These are phyloP conservation scores for Athetis lepigone DNA, from an alignment of 2,888 invertebrate species.

Conservation along the genomic window DNA sequence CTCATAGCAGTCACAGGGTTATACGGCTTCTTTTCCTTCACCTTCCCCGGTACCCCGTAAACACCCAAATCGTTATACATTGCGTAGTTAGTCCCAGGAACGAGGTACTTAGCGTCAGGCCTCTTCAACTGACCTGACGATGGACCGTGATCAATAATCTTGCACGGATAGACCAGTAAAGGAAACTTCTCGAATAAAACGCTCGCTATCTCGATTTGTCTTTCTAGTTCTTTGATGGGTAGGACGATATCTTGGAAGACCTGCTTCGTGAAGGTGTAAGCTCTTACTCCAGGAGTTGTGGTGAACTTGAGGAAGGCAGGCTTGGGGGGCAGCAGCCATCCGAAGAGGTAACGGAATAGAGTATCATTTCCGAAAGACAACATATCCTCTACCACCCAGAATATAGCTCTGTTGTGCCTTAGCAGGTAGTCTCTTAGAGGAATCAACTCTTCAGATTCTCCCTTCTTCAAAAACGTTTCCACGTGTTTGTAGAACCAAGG, in stretches of 20 bases:
- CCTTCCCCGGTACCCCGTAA: slow-evolving; percentile 92
- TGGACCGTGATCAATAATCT: slow-evolving; percentile 91
- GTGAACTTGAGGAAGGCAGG: slow-evolving; percentile 94
- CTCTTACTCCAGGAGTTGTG: slow-evolving; percentile 92
- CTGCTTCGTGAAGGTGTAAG: slow-evolving; percentile 93
- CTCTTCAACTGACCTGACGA: slow-evolving; percentile 90
- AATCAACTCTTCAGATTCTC: slow-evolving; percentile 90
- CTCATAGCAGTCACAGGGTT: slow-evolving; percentile 92
- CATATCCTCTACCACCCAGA: slow-evolving; percentile 94
- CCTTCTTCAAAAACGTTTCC: slow-evolving; percentile 89
- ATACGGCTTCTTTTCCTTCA: slow-evolving; percentile 90
- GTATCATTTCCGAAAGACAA: slow-evolving; percentile 93
- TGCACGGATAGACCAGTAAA: slow-evolving; percentile 93
- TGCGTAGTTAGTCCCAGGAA: slow-evolving; percentile 92
- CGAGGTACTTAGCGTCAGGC: slow-evolving; percentile 90
- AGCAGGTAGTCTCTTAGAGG: slow-evolving; percentile 92
- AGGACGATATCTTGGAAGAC: slow-evolving; percentile 94
- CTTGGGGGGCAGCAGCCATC: slow-evolving; percentile 93
- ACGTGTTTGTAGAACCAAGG: slow-evolving; percentile 94
- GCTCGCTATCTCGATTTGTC: slow-evolving; percentile 91
- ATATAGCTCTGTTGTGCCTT: slow-evolving; percentile 92
- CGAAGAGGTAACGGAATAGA: slow-evolving; percentile 91
- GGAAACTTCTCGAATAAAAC: slow-evolving; percentile 92
- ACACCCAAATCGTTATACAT: slow-evolving; percentile 94
- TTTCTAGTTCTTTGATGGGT: slow-evolving; percentile 92